Evolutionary conservation across 2,797 vertebrate species (phyloP).

Genomic region (Acanthis flammea): DNA sequence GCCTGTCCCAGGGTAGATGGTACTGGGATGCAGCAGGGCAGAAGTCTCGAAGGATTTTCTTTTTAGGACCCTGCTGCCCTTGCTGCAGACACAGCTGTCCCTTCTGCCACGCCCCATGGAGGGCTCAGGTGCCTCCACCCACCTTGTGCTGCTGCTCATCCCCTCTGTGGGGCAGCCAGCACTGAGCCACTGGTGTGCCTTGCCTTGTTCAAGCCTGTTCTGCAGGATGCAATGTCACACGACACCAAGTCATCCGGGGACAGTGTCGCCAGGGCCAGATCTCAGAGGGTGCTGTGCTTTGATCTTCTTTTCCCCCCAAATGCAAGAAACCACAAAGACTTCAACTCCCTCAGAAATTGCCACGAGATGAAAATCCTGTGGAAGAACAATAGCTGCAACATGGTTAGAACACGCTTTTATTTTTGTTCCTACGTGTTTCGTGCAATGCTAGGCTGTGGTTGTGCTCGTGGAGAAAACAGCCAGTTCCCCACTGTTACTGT

Average conservation of each 20-base stretch:
- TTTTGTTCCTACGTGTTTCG: neutral
- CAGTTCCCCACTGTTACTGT: neutral
- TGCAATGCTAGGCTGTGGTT: slow-evolving; percentile 6
- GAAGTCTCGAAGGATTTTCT: neutral
- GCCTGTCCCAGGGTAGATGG: neutral
- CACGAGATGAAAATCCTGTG: slow-evolving; percentile 3
- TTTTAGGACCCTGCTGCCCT: neutral
- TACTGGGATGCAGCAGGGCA: too few species aligned
- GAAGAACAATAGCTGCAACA: slow-evolving; percentile 40
- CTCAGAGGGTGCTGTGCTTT: slow-evolving; percentile 10
- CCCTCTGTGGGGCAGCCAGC: neutral
- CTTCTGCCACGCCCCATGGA: accelerated
- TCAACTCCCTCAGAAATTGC: slow-evolving; percentile 15
- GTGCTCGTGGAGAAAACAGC: neutral
- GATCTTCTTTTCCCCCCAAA: neutral
- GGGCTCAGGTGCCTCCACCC: neutral
- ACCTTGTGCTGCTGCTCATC: neutral
- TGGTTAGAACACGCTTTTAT: neutral
- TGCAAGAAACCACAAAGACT: slow-evolving; percentile 36
- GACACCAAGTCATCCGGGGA: neutral
- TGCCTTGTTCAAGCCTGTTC: neutral
- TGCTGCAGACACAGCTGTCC: neutral
- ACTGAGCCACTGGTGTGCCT: neutral
- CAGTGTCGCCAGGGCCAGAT: neutral
- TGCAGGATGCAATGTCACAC: neutral